Evolutionary conservation across 2,113 vertebrate genomes (phyloP), one percentile per base, ranked within the genome.

Genomic region (zebrafish (Danio rerio)): DNA sequence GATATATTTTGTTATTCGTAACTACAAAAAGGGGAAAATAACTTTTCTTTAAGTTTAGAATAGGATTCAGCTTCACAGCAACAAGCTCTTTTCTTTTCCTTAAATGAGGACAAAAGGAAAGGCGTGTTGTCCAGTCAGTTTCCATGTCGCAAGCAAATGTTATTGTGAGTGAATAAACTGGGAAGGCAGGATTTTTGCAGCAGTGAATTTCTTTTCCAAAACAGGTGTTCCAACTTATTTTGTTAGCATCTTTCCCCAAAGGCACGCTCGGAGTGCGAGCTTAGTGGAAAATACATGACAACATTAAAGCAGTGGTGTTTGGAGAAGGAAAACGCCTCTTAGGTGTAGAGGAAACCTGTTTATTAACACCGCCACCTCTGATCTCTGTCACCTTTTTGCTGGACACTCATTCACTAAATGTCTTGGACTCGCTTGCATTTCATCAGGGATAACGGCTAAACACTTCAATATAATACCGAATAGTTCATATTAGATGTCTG

Each of bases 351-450:
- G 95, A 95, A 96, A 94, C 93, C 95, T 96, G 95, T 92, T 93
- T 93, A 94, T 94, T 96, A 96, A 95, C 95, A 95, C 94, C 91
- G 95, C 93, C 95, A 95, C 94, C 94, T 94, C 94, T 96, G 95
- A 96, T 96, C 94, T 92, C 91, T 87, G 84, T 87, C 75, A 53
- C 55, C 11, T 75, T 86, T 92, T 88, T 71, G 76, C 45, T 66
- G 76, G 72, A 82, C 81, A 68, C 63, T 58, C 50, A 31, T 4
- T 47, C 52, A 42, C 52, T 69, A 8, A 18, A 56, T 68, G 50
- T 66, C 70, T 65, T 63, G n/a, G 52, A 77, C 55, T 49, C 62
- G 45, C 15, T n/a, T n/a, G 21, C 20, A 40, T 50, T 63, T 61
- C 18, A 9, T 15, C 43, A 78, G 58, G 20, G 18, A 62, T 52